These are phyloP conservation scores for Tetragonula clypearis DNA, from an alignment of 1,140 invertebrate genomes.

Conservation along the genomic window DNA sequence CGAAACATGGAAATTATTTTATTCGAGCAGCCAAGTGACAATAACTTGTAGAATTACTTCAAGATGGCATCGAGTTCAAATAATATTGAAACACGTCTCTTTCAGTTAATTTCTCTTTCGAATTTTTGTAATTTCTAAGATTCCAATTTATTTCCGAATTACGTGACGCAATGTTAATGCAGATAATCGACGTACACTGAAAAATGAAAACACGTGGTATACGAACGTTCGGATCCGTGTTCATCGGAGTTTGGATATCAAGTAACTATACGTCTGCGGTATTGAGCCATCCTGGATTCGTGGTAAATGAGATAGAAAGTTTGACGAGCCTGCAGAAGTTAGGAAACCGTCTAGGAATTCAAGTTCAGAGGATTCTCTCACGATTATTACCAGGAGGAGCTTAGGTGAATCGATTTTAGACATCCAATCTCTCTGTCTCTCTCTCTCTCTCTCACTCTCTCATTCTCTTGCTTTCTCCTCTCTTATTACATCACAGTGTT, in stretches of 20 bases:
- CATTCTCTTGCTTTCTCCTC: background rate
- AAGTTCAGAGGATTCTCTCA: slow-evolving; percentile 52
- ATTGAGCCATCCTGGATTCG: slow-evolving; percentile 37
- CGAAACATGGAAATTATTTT: no score
- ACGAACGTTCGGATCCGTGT: background rate
- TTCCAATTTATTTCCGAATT: background rate
- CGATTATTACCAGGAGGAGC: slow-evolving; percentile 42
- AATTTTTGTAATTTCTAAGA: background rate
- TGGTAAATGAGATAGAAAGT: slow-evolving; percentile 59
- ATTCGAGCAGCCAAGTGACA: no score
- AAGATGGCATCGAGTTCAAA: no score
- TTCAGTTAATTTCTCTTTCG: no score
- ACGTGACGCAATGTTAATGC: background rate
- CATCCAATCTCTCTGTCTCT: background rate
- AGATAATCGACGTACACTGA: background rate
- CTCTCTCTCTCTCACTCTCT: background rate
- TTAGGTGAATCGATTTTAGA: slow-evolving; percentile 39
- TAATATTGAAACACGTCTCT: no score
- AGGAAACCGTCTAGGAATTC: slow-evolving; percentile 45
- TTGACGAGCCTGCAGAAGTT: slow-evolving; percentile 46
- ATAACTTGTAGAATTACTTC: no score
- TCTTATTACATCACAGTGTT: background rate
- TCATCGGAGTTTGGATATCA: slow-evolving; percentile 18
- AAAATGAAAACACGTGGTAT: background rate
- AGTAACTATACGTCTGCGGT: slow-evolving; percentile 39